These are phyloP conservation scores for Cardinalis cardinalis DNA, from an alignment of 2,113 vertebrate species.

Conservation along the genomic window DNA sequence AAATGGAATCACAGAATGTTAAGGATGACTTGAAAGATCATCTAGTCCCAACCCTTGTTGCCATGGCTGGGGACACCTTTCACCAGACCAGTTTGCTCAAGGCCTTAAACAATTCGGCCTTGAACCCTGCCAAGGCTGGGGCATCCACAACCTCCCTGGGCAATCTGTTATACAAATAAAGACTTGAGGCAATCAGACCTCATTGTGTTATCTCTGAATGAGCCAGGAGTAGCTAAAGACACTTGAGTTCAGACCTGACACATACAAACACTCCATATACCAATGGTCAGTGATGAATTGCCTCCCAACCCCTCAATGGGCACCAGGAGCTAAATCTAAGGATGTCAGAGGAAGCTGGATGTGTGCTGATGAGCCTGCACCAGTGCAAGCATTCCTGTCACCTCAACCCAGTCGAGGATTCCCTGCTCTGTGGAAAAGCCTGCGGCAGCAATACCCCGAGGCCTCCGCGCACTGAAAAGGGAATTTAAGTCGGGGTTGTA, in stretches of 20 bases:
- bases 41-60: fast-evolving
- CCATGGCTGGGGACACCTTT: fast-evolving
- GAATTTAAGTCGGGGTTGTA: neutral
- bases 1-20: neutral
- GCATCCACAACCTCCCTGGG: neutral
- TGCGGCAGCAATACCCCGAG: neutral
- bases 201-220: neutral
- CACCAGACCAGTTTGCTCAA: neutral
- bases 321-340: neutral
- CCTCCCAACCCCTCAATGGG: fast-evolving
- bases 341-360: neutral
- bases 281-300: fast-evolving
- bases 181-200: neutral
- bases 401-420: neutral
- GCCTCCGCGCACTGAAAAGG: fast-evolving
- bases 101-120: neutral
- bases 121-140: neutral
- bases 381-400: neutral
- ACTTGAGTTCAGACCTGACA: neutral
- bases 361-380: neutral
- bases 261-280: fast-evolving
- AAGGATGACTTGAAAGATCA: neutral
- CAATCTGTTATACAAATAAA: neutral
- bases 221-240: neutral
- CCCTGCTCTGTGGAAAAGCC: neutral